Conservation (phyloP, 2,888 invertebrate genomes). For the Kryphioiulus occultus region DNA sequence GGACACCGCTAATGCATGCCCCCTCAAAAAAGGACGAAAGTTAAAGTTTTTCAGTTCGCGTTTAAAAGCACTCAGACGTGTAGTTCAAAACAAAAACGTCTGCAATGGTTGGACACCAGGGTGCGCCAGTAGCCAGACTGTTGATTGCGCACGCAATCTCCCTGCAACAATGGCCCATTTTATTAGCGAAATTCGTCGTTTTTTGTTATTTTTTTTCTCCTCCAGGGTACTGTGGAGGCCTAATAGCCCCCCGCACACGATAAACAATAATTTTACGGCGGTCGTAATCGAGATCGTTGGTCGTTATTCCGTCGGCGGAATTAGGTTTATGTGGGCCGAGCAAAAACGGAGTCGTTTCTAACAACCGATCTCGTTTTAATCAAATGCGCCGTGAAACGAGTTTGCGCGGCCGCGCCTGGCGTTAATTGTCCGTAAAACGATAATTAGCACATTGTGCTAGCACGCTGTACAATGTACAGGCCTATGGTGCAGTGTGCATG, state of each 20-base stretch:
- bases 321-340: background rate
- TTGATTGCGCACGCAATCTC: too few species aligned
- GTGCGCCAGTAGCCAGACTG: too few species aligned
- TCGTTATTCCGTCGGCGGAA: background rate
- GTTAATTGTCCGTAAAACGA: conserved; percentile 23
- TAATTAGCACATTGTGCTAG: conserved; percentile 6
- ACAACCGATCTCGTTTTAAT: background rate
- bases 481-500: background rate
- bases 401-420: background rate
- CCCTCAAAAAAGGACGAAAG: too few species aligned
- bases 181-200: background rate
- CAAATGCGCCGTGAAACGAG: background rate
- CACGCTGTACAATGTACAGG: background rate
- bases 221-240: background rate
- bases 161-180: background rate
- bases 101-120: too few species aligned
- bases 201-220: background rate
- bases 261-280: conserved; percentile 17
- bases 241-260: background rate
- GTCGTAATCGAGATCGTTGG: conserved; percentile 16
- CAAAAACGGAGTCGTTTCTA: background rate
- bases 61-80: too few species aligned
- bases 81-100: too few species aligned
- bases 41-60: too few species aligned
- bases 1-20: too few species aligned